Base-by-base conservation (phyloP, 2,797 vertebrate genomes). In the Hylomyscus alleni region DNA sequence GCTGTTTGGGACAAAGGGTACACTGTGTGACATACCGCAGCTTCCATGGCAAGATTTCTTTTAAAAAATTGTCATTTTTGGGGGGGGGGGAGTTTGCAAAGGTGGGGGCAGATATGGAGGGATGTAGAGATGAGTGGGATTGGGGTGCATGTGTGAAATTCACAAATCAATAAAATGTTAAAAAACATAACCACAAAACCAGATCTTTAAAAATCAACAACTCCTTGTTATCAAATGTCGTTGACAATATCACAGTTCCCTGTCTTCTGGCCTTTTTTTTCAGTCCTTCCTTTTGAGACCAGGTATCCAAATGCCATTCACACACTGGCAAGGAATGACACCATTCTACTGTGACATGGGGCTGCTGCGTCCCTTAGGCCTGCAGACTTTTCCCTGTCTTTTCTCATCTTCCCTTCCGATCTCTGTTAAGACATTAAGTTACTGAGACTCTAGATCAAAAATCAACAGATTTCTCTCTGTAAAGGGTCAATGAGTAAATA, bases 151-250 rank as follows among this genome's bases (percentile, higher is more conserved):
- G 73, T 44, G 12, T 44, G 12, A 47, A 75, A 75, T 44, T 75
- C 40, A 75, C 73, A 75, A 75, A 44, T 75, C 22, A 44, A 44
- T 26, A 75, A 75, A 44, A 75, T 44, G 73, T 75, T 26, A 26
- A 75, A 84, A 91, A 84, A 83, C n/a, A 92, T 34, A 91, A 89
- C 17, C 83, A 94, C 20, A 77, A 54, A 91, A 91, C 20, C 6
- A 76, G 72, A 20, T 47, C 31, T 93, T 94, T 87, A 89, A 82
- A 95, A 95, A 75, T 44, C 8, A 95, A 47, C 6, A 91, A 29
- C 72, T 93, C 47, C 62, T 72, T 22, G 37, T 54, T n/a, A 77
- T 50, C 26, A 95, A 69, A 19, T 50, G 85, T 52, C 14, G 93
- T 69, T 81, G 31, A 76, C 52, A 58, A 15, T 60, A 20, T 62